phyloP scores from a whole-genome alignment of 2,113 vertebrate genomes.

The Candoia aspera region DNA sequence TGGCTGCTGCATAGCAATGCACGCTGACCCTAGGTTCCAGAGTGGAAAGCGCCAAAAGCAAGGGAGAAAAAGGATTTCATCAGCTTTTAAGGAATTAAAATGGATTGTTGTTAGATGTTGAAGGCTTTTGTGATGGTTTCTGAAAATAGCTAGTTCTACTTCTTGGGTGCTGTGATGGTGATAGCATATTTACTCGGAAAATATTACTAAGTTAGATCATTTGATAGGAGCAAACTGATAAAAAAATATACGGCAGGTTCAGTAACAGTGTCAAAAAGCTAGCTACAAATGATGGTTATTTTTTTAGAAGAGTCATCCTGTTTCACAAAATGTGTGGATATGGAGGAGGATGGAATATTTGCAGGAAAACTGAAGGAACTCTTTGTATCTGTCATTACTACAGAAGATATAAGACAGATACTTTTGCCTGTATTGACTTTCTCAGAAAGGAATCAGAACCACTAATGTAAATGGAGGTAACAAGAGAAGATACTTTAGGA shows the following conservation, averaged over 20 bases:
- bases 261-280: background rate
- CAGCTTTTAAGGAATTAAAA: constrained; percentile 51
- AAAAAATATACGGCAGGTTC: background rate
- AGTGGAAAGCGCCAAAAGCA: constrained; percentile 32
- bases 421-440: background rate
- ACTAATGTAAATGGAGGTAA: background rate
- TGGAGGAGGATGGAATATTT: background rate
- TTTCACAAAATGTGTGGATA: background rate
- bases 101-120: constrained; percentile 22
- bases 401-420: background rate
- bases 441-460: background rate
- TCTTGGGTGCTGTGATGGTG: background rate
- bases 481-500: background rate
- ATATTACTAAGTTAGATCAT: background rate
- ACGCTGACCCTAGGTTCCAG: constrained; percentile 43
- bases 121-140: background rate
- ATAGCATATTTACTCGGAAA: background rate
- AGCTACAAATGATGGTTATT: background rate
- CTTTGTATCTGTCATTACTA: background rate
- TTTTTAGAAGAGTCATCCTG: background rate
- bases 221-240: background rate
- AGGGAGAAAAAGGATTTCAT: constrained; percentile 36
- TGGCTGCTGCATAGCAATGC: constrained; percentile 38
- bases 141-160: background rate
- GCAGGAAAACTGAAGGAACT: background rate